A percentile compares a stretch with the other conserved stretches of the same genome.
These are phyloP conservation scores for Elysia chlorotica DNA, from an alignment of 1,140 invertebrate species.

Conservation along the genomic window DNA sequence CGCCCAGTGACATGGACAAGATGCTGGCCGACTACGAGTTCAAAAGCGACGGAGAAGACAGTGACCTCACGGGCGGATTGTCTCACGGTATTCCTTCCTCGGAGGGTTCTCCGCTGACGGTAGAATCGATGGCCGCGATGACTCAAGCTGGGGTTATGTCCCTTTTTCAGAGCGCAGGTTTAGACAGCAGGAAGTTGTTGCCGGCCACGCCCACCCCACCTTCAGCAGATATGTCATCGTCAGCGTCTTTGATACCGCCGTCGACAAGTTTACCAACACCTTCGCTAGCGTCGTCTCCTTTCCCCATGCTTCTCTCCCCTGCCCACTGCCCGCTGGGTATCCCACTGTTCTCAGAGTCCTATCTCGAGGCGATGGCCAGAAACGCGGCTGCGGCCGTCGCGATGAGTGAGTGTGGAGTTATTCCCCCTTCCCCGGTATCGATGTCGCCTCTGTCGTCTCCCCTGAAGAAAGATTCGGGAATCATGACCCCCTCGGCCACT, in stretches of 20 bases:
- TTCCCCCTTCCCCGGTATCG: no score
- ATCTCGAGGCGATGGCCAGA: slow-evolving; percentile 9
- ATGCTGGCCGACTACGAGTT: slow-evolving; percentile 23
- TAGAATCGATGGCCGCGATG: not conserved
- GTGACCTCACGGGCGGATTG: not conserved
- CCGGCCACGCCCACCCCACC: slow-evolving; percentile 3
- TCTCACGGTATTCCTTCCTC: no score
- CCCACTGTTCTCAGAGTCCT: slow-evolving; percentile 30
- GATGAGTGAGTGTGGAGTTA: no score
- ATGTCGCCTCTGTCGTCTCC: no score
- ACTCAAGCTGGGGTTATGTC: not conserved
- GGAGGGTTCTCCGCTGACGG: slow-evolving; percentile 2
- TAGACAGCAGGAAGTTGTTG: slow-evolving; percentile 1
- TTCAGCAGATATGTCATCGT: no score
- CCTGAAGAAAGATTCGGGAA: no score
- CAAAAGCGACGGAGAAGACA: slow-evolving; percentile 14
- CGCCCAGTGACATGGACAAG: slow-evolving; percentile 9
- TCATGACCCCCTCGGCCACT: no score
- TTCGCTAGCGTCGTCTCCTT: not conserved
- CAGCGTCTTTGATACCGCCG: not conserved
- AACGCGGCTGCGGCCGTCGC: slow-evolving; percentile 14
- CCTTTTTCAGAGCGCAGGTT: slow-evolving; percentile 20
- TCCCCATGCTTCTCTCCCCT: not conserved
- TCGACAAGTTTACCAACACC: slow-evolving; percentile 12
- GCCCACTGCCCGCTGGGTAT: slow-evolving; percentile 25